A percentile compares a stretch with the other conserved stretches of the same genome.
Evolutionary conservation across 2,797 vertebrate species (phyloP).

Genomic region (Hylomyscus alleni): DNA sequence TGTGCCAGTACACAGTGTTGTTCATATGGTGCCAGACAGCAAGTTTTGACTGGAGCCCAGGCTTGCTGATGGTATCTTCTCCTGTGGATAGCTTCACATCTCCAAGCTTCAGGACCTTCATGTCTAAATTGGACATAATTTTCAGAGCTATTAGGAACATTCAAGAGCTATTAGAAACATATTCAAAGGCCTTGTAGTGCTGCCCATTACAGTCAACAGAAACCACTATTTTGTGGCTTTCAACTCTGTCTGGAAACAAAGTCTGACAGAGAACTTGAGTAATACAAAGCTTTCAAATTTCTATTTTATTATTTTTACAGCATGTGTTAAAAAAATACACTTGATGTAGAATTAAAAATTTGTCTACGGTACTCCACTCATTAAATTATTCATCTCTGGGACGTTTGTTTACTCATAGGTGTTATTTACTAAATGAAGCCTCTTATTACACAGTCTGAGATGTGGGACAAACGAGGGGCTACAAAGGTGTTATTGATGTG

Average conservation of each 20-base stretch:
- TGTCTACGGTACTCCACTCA: background rate
- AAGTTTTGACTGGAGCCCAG: background rate
- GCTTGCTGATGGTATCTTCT: background rate
- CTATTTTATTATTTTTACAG: slow-evolving; percentile 40
- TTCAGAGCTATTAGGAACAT: background rate
- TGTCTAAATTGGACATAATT: background rate
- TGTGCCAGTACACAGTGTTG: background rate
- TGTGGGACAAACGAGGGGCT: background rate
- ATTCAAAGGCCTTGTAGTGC: background rate
- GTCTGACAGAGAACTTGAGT: background rate
- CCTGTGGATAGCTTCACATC: background rate
- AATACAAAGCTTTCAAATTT: background rate
- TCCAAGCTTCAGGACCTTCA: background rate
- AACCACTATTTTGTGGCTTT: slow-evolving; percentile 23
- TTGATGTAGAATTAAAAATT: slow-evolving; percentile 5
- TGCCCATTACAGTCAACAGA: background rate
- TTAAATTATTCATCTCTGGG: background rate
- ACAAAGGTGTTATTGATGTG: background rate
- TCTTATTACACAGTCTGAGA: background rate
- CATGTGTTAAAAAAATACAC: background rate
- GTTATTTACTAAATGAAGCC: background rate
- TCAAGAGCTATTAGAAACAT: background rate
- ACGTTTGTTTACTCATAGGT: background rate
- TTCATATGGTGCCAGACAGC: background rate
- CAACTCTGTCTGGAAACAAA: background rate